A percentile compares a stretch with the other conserved stretches of the same genome.
phyloP scores from a whole-genome alignment of 2,888 invertebrate genomes.

The Ephialtes manifestator region DNA sequence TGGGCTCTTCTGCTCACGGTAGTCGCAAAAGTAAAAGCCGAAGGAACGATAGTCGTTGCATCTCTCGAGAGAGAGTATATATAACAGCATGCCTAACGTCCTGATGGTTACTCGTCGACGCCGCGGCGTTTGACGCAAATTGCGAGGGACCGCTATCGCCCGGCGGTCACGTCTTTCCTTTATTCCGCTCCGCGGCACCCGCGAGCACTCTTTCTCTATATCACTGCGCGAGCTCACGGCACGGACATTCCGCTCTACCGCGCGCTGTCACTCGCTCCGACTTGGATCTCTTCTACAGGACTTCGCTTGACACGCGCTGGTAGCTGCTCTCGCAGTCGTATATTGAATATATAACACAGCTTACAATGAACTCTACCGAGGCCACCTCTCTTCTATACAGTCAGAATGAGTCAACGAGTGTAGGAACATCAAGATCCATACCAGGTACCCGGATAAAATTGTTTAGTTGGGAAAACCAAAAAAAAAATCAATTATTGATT shows the following conservation, averaged over 20 bases:
- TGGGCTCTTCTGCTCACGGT: slow-evolving; percentile 33
- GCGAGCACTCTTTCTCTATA: slow-evolving; percentile 49
- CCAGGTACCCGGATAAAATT: background rate
- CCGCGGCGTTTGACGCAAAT: slow-evolving; percentile 83
- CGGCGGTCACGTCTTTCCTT: slow-evolving; percentile 81
- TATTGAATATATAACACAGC: background rate
- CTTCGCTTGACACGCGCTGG: slow-evolving; percentile 25
- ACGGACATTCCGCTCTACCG: slow-evolving; percentile 65
- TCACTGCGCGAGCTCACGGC: slow-evolving; percentile 46
- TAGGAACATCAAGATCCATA: background rate
- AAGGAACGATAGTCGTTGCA: slow-evolving; percentile 34
- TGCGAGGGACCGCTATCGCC: slow-evolving; percentile 80
- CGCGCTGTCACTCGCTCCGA: slow-evolving; percentile 58
- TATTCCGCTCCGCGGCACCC: slow-evolving; percentile 74
- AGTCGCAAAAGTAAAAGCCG: slow-evolving; percentile 43
- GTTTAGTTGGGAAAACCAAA: too few species aligned
- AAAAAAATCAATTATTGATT: too few species aligned
- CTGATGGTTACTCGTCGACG: slow-evolving; percentile 73
- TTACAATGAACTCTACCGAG: slow-evolving; percentile 7
- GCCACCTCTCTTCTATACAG: background rate
- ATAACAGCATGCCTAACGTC: slow-evolving; percentile 43
- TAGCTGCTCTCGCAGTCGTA: slow-evolving; percentile 22
- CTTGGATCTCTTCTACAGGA: slow-evolving; percentile 31
- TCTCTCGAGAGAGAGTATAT: slow-evolving; percentile 8
- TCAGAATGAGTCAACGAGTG: background rate